Base-by-base conservation (phyloP, 2,797 vertebrate genomes). In the Alosa sapidissima region DNA sequence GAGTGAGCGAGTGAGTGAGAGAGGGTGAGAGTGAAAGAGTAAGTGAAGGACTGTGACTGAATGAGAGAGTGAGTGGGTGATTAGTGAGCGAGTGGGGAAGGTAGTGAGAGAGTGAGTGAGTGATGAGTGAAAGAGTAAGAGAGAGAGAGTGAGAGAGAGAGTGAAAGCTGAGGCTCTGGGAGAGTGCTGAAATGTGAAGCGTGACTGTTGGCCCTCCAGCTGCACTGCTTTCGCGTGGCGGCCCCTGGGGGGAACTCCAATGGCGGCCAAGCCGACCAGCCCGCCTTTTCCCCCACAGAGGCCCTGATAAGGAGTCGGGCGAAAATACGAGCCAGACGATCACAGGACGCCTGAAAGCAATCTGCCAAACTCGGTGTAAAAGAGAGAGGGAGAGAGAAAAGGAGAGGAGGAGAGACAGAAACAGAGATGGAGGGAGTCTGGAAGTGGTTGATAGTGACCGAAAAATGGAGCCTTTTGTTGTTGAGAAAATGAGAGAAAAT, bases 211-310 rank as follows among this genome's bases (percentile, higher is more conserved):
- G 65, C 62, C 62, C 24, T 68, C 62, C 11, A 72, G 65, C 28
- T 33, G 28, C 1, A 72, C 65, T 72, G 65, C 65, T 72, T 19
- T 72, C 3, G 28, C 14, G 65, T 72, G 65, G 65, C 33, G 65
- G 65, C 33, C 65, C 65, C 65, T 14, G 33, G 65, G 65, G 65
- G 65, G 41, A 72, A 8, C 72, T 78, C 36, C 16, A 11, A 16
- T 47, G 72, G 72, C 72, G 47, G 72, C 41, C 72, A 16, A 78
- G 54, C 49, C 10, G 49, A 51, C 16, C 36, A 16, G 41, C 41
- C 72, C 41, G 2, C 41, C 45, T 19, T 78, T 21, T 88, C 81
- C 88, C 52, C 85, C 86, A 88, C 45, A 48, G 47, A n/a, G 58
- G 58, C 58, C 72, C 72, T 78, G 72, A 78, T 78, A 78, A 78